These are phyloP conservation scores for Eulemur mongoz DNA, from an alignment of 2,797 vertebrate genomes.

Conservation along the genomic window DNA sequence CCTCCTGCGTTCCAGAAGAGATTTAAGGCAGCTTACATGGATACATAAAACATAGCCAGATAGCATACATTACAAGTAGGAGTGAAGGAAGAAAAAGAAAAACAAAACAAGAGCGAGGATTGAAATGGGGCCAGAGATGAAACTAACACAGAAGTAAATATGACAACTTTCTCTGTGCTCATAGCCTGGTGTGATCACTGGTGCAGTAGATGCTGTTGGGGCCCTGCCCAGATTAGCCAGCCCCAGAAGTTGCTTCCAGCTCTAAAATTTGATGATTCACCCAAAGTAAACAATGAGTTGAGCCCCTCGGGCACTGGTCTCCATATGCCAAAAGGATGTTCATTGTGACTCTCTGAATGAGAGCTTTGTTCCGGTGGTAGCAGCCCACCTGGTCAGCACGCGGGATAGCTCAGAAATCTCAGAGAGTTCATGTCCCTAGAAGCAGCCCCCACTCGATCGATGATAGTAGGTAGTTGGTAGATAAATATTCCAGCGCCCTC, in stretches of 20 bases:
- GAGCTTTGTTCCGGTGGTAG: not conserved
- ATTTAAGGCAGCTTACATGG: not conserved
- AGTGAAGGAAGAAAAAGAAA: conserved; percentile 9
- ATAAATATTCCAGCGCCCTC: not conserved
- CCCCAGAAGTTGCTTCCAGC: not conserved
- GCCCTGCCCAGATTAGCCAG: not conserved
- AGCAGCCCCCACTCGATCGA: not conserved
- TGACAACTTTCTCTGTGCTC: not conserved
- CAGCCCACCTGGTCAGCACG: not conserved
- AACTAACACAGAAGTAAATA: not conserved
- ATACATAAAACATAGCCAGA: not conserved
- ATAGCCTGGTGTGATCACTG: not conserved
- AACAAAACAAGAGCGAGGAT: not conserved
- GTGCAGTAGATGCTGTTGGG: not conserved
- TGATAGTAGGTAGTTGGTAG: not conserved
- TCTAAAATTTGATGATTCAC: not conserved
- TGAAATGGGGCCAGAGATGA: conserved; percentile 5
- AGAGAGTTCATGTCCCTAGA: not conserved
- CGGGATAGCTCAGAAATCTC: not conserved
- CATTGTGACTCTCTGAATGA: not conserved
- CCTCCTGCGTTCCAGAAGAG: not conserved
- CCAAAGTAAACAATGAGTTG: not conserved
- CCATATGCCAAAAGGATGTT: not conserved
- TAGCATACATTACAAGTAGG: conserved; percentile 5
- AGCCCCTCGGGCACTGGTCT: not conserved